phyloP scores from a whole-genome alignment of 1,140 invertebrate genomes.

The Steinernema feltiae region DNA sequence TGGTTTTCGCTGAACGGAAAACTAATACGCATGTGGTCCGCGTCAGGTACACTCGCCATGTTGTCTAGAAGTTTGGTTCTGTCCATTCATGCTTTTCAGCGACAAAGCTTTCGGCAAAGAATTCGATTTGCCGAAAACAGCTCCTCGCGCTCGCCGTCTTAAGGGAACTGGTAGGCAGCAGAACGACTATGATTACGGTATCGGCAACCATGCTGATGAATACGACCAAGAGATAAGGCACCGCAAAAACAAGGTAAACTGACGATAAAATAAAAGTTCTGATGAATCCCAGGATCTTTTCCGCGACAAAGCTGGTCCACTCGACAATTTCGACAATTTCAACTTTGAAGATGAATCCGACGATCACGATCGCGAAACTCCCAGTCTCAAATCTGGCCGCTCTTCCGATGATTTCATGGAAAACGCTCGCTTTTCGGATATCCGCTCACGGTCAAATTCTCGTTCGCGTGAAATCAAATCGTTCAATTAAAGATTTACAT shows the following conservation, averaged over 20 bases:
- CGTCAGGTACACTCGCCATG: background rate
- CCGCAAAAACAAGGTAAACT: background rate
- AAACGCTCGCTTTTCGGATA: background rate
- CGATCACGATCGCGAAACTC: background rate
- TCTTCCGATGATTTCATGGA: constrained; percentile 1
- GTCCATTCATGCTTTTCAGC: background rate
- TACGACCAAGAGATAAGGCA: background rate
- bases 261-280: background rate
- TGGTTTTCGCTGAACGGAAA: background rate
- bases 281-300: background rate
- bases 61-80: background rate
- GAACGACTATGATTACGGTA: background rate
- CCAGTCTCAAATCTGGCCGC: background rate
- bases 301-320: background rate
- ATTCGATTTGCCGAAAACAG: background rate
- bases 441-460: background rate
- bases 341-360: background rate
- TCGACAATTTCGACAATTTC: constrained; percentile 10
- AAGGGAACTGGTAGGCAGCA: background rate
- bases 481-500: background rate
- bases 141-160: background rate
- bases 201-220: background rate
- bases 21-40: background rate
- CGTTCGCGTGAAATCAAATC: background rate
- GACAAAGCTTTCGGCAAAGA: background rate